Percentiles rank a stretch among this genome's conserved stretches.
Conservation (phyloP, 2,797 vertebrate genomes). For the Neoniphon sammara region DNA sequence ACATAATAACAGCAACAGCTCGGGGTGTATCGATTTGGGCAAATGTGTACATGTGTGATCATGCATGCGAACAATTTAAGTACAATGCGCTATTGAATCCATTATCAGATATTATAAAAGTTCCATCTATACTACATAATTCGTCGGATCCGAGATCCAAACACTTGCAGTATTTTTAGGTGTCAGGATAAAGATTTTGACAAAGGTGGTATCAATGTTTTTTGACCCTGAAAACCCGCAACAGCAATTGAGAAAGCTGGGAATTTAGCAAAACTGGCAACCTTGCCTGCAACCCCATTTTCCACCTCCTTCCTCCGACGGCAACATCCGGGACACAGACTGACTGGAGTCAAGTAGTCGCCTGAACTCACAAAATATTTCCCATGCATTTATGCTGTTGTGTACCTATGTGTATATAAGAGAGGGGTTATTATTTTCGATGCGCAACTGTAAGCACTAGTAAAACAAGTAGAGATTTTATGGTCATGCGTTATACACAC, state of each 20-base stretch:
- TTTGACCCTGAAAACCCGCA: neutral
- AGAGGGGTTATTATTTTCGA: neutral
- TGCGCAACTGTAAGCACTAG: neutral
- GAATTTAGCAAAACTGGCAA: conserved; percentile 7
- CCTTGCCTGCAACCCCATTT: conserved; percentile 1
- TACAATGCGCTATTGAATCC: neutral
- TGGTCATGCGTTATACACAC: neutral
- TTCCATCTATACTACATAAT: neutral
- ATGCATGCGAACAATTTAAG: neutral
- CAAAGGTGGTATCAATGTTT: neutral
- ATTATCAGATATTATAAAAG: neutral
- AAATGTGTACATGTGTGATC: neutral
- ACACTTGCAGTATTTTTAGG: neutral
- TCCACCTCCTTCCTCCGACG: conserved; percentile 52
- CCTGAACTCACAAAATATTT: conserved; percentile 34
- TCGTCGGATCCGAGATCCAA: neutral
- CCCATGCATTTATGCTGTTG: neutral
- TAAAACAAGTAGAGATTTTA: accelerated
- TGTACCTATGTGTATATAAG: no score
- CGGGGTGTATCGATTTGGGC: neutral
- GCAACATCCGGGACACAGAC: conserved; percentile 73
- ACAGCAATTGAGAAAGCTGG: neutral
- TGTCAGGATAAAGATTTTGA: neutral
- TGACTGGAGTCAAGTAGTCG: conserved; percentile 7
- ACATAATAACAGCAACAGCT: neutral